Conservation (phyloP, 2,888 invertebrate species). For the Galeopsomyia nigrocyanea region DNA sequence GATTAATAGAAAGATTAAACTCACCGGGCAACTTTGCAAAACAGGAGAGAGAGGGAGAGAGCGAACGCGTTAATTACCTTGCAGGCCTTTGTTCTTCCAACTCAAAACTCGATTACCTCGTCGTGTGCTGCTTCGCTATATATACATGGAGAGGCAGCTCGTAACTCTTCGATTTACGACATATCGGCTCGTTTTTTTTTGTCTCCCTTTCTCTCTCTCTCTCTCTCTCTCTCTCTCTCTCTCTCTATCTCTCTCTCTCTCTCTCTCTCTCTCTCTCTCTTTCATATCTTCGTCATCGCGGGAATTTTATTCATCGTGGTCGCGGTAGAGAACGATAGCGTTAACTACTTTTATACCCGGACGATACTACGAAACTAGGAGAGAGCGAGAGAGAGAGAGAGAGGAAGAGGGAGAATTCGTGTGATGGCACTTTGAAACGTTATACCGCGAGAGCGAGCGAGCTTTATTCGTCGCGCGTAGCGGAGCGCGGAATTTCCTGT, state of each 20-base stretch:
- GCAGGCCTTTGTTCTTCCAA: conserved; percentile 46
- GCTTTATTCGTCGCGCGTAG: too few species aligned
- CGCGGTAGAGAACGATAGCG: too few species aligned
- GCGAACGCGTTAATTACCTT: conserved; percentile 48
- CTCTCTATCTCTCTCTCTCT: not conserved
- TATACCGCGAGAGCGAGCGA: too few species aligned
- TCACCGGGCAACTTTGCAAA: not conserved
- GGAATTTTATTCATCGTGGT: too few species aligned
- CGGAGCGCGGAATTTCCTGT: too few species aligned
- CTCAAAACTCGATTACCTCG: conserved; percentile 51
- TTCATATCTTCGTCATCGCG: not conserved
- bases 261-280: not conserved
- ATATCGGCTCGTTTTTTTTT: not conserved
- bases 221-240: conserved; percentile 11
- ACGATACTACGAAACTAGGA: too few species aligned
- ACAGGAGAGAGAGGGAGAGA: not conserved
- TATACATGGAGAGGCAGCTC: too few species aligned
- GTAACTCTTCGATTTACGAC: not conserved
- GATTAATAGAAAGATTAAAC: conserved; percentile 12
- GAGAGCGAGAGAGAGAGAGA: too few species aligned
- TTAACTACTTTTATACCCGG: too few species aligned
- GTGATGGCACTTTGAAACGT: too few species aligned
- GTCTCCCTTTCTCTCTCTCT: not conserved
- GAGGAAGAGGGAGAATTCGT: too few species aligned
- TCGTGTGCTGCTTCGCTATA: not conserved